A percentile compares a stretch with the other conserved stretches of the same genome.
These are phyloP conservation scores for Drosophila stalkeri DNA, from an alignment of 2,888 invertebrate genomes.

Conservation along the genomic window DNA sequence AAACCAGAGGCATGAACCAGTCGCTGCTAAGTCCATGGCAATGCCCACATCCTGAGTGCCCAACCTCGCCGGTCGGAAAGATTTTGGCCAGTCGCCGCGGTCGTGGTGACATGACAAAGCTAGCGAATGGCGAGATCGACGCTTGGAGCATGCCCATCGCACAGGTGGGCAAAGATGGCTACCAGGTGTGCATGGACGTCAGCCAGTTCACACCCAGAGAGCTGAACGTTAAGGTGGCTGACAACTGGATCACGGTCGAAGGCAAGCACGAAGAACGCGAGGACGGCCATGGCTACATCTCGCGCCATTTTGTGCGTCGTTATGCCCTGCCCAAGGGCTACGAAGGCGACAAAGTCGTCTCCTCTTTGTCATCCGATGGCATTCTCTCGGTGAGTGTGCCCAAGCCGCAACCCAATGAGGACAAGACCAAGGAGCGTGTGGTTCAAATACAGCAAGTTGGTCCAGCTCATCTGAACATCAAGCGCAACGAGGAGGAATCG, in stretches of 20 bases:
- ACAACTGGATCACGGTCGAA: constrained; percentile 90
- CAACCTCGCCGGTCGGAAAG: constrained; percentile 45
- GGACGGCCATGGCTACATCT: constrained; percentile 90
- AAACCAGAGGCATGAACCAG: constrained; percentile 22
- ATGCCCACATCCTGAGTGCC: constrained; percentile 52
- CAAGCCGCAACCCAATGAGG: constrained; percentile 85
- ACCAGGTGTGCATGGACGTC: constrained; percentile 91
- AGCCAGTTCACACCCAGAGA: constrained; percentile 92
- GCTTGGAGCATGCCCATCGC: constrained; percentile 30
- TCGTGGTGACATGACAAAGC: constrained; percentile 48
- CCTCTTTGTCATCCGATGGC: constrained; percentile 91
- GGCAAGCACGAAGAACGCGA: constrained; percentile 92
- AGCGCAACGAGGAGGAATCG: constrained; percentile 48
- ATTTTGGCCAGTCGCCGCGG: constrained; percentile 45
- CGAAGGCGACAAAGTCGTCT: constrained; percentile 90
- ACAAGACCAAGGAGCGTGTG: constrained; percentile 84
- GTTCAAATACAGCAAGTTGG: constrained; percentile 88
- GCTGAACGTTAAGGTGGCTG: constrained; percentile 91
- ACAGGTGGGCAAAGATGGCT: constrained; percentile 87
- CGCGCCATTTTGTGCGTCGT: constrained; percentile 91
- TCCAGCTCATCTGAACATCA: constrained; percentile 85
- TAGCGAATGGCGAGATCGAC: constrained; percentile 23
- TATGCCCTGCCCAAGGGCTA: constrained; percentile 91
- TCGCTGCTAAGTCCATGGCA: constrained; percentile 55
- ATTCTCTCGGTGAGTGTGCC: constrained; percentile 90